Evolutionary conservation across 2,797 vertebrate genomes (phyloP).

Genomic region (Gambusia yucatana): DNA sequence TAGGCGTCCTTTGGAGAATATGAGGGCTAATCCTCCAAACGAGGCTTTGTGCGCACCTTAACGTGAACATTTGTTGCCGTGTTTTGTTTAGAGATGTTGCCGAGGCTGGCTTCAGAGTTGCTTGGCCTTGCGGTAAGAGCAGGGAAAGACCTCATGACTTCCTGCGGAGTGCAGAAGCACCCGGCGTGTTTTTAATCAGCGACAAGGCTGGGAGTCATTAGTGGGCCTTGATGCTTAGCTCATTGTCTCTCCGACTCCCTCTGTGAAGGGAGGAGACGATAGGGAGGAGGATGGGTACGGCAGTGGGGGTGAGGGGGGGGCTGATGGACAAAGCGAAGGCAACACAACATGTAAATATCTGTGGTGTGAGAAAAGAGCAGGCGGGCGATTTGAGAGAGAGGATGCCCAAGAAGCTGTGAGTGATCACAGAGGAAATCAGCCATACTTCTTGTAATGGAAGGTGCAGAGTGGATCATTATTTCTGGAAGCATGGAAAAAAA

Average conservation of each 20-base stretch:
- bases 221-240: constrained; percentile 76
- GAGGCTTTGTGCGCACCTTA: constrained; percentile 24
- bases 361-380: constrained; percentile 45
- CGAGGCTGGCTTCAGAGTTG: constrained; percentile 36
- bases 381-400: constrained; percentile 37
- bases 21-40: constrained; percentile 38
- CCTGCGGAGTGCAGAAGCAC: constrained; percentile 84
- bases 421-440: constrained; percentile 52
- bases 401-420: constrained; percentile 36
- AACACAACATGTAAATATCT: constrained; percentile 65
- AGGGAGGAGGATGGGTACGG: neutral
- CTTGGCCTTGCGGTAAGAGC: constrained; percentile 52
- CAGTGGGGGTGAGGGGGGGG: neutral
- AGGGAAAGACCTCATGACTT: constrained; percentile 67
- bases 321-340: constrained; percentile 24
- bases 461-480: constrained; percentile 20
- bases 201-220: constrained; percentile 83
- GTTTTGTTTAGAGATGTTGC: constrained; percentile 37
- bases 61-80: constrained; percentile 17
- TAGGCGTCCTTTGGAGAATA: constrained; percentile 38
- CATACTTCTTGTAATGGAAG: constrained; percentile 48
- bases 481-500: constrained; percentile 19
- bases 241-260: constrained; percentile 80
- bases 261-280: constrained; percentile 50
- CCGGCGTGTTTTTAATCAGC: constrained; percentile 89